Evolutionary conservation across 2,113 vertebrate genomes (phyloP), one percentile per base, ranked within the genome.

Genomic region (Xiphias gladius): DNA sequence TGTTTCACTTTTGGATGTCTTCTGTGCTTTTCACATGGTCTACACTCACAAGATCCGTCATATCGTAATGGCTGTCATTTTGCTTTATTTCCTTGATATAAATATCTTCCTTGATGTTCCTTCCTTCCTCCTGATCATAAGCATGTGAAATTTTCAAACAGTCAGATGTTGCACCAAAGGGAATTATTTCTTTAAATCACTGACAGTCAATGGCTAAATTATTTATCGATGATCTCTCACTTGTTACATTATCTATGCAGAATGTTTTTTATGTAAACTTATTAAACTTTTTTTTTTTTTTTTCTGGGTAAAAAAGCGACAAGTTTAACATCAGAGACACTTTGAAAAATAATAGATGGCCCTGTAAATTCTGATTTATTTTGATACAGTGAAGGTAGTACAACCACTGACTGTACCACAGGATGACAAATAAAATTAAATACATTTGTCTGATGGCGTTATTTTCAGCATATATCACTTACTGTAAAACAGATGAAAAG

Each of bases 1-100:
- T 74, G 58, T 74, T 64, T 86, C 50, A 74, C 70, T 79, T 65
- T 37, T 35, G 30, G 24, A 64, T 58, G 80, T 61, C 80, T 70
- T 70, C 12, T 66, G 59, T 71, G 43, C 22, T 59, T 67, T 76
- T 66, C 35, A 54, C 66, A 61, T 12, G 14, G 41, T 64, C 59
- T 14, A 26, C 46, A 22, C 55, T 54, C 54, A 75, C 41, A 46
- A 26, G 5, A 50, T 48, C 58, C 52, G 57, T 63, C 70, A 59
- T 35, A 52, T 32, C 14, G 17, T 14, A 35, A 52, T 1, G 14
- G 50, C 24, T 30, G 28, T 63, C 28, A n/a, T 24, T 74, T 65
- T 70, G 19, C 26, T 79, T 28, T 11, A 13, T 64, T 46, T 69
- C 28, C 17, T 22, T 68, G 8, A 39, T 13, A 43, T 41, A 20